Evolutionary conservation across 2,797 vertebrate genomes (phyloP).

Genomic region (Phalanger gymnotis): DNA sequence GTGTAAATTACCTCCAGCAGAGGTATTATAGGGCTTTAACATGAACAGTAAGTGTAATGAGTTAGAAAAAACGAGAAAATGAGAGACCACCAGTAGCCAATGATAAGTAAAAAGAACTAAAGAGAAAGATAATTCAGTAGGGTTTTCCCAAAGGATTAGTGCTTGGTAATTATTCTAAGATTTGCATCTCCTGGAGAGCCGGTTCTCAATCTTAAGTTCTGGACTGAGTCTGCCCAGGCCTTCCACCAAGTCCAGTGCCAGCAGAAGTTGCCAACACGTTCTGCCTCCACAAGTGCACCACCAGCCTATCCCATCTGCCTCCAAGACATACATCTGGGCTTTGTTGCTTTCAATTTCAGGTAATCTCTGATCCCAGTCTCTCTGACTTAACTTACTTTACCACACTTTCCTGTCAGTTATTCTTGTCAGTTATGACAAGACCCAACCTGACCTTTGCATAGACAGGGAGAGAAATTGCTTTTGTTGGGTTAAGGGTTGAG

Average conservation of each 20-base stretch:
- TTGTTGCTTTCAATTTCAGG: conserved; percentile 4
- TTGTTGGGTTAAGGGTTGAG: conserved; percentile 16
- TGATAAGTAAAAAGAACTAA: neutral
- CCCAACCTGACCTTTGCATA: conserved; percentile 45
- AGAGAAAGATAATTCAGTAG: neutral
- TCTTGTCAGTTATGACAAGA: neutral
- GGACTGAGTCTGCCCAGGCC: neutral
- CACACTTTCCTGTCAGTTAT: neutral
- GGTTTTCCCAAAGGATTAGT: conserved; percentile 7
- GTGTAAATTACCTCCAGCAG: neutral
- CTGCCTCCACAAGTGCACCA: neutral
- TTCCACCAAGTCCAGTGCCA: neutral
- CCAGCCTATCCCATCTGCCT: neutral
- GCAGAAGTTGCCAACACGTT: neutral
- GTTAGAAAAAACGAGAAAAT: neutral
- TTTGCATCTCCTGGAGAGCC: neutral
- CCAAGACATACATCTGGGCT: conserved; percentile 7
- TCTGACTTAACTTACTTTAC: neutral
- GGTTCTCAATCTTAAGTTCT: neutral
- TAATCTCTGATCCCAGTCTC: neutral
- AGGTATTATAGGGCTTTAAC: neutral
- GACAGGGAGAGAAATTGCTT: conserved; percentile 3
- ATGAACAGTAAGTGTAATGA: neutral
- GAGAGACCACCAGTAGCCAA: neutral
- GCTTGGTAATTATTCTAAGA: neutral